Evolutionary conservation across 2,797 vertebrate species (phyloP).

Genomic region (Schizopygopsis malacanthus): DNA sequence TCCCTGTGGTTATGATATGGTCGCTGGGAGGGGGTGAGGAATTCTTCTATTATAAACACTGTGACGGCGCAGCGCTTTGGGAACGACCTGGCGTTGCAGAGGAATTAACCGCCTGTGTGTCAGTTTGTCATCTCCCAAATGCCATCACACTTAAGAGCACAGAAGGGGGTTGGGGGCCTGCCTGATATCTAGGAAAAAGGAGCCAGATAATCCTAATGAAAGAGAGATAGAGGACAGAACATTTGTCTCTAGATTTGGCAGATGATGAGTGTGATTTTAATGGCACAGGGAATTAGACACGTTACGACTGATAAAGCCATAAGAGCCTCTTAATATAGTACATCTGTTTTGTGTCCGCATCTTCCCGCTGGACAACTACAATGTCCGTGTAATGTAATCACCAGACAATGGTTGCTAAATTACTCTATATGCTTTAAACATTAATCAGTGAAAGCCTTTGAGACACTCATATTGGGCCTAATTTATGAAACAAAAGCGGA

Average conservation of each 20-base stretch:
- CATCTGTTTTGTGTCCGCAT: constrained; percentile 38
- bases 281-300: constrained; percentile 24
- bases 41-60: constrained; percentile 34
- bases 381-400: constrained; percentile 25
- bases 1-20: constrained; percentile 34
- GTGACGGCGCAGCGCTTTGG: constrained; percentile 18
- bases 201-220: constrained; percentile 37
- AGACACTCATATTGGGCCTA: neutral
- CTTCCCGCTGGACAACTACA: constrained; percentile 18
- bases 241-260: constrained; percentile 48
- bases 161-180: constrained; percentile 27
- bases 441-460: constrained; percentile 22
- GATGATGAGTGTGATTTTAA: constrained; percentile 49
- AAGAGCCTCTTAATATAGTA: constrained; percentile 37
- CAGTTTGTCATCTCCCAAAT: constrained; percentile 56
- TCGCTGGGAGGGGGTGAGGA: constrained; percentile 29
- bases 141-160: constrained; percentile 53
- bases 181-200: constrained; percentile 41
- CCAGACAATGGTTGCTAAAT: constrained; percentile 12
- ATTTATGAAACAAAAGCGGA: constrained; percentile 6
- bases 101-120: constrained; percentile 48
- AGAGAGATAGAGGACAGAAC: neutral
- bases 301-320: constrained; percentile 19
- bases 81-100: constrained; percentile 33
- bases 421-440: constrained; percentile 9